Evolutionary conservation across 2,113 vertebrate genomes (phyloP), one percentile per base, ranked within the genome.

Genomic region (Antennarius striatus): DNA sequence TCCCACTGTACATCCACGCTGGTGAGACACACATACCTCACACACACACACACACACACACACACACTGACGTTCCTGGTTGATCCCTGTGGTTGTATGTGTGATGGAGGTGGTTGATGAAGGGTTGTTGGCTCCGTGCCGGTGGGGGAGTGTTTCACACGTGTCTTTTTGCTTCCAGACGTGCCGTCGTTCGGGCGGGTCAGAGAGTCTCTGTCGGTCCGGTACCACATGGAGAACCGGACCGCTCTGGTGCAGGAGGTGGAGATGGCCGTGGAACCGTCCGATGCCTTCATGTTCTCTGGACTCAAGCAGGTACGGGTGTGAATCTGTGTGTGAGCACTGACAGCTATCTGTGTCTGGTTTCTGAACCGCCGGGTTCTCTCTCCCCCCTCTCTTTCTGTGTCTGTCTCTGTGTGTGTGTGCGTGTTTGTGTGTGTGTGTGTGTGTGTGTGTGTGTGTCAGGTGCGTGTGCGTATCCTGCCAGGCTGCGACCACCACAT

Each of bases 261-360:
- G 73, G 96, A 98, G 79, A 93, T 99, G 75, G 93, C 95, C 0
- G 96, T 99, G 73, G 97, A 98, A 59, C 96, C 98, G 17, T 99
- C 96, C 3, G 98, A 99, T 53, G 96, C 98, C 62, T 99, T 99
- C 91, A 99, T 99, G 98, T 99, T 99, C 89, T 99, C 97, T 46
- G 98, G 98, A 68, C 96, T 99, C 61, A 99, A 99, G 79, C 97
- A 98, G 96, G 98, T 99, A 89, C 1, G 4, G 4, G 32, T 36
- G 32, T 36, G 32, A 5, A 7, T 36, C 32, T 36, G 32, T 36
- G 32, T 36, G 32, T 36, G 32, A 5, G 32, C 7, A 7, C 32
- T 36, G 32, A 5, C 32, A 5, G 4, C 10, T 15, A 3, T 15
- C 3, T 47, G 12, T n/a, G 45, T 36, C 32, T 4, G 32, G 32